phyloP scores from a whole-genome alignment of 2,113 vertebrate species.

The Glareola pratincola region DNA sequence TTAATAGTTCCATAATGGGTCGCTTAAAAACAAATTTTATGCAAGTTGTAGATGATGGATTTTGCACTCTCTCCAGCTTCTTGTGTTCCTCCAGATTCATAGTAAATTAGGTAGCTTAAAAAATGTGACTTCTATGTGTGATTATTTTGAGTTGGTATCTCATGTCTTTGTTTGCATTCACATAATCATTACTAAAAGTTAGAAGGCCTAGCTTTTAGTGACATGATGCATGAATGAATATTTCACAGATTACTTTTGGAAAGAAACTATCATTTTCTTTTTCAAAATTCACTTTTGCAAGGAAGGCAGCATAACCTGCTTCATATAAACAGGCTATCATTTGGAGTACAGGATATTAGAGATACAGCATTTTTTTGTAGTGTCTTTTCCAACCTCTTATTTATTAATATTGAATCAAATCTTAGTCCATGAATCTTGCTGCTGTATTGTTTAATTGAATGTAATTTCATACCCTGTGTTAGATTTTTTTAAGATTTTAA shows the following conservation, averaged over 20 bases:
- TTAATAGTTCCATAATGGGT: not conserved
- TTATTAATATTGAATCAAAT: not conserved
- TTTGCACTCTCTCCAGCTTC: not conserved
- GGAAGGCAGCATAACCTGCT: not conserved
- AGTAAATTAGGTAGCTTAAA: not conserved
- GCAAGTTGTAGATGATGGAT: not conserved
- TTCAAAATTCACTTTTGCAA: not conserved
- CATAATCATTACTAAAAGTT: not conserved
- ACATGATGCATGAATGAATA: not conserved
- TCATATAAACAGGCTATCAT: not conserved
- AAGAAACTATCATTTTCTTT: not conserved
- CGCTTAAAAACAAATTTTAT: not conserved
- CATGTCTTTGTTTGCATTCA: not conserved
- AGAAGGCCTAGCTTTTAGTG: not conserved
- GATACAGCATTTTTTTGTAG: not conserved
- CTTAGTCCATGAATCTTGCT: not conserved
- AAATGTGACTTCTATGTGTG: not conserved
- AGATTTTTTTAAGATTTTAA: not conserved
- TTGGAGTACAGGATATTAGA: not conserved
- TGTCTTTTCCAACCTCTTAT: not conserved
- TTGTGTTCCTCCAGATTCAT: not conserved
- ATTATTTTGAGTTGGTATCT: not conserved
- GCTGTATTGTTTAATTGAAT: not conserved
- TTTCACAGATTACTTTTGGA: not conserved
- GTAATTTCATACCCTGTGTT: not conserved